Evolutionary conservation across 2,797 vertebrate species (phyloP), one percentile per base, ranked within the genome.

Genomic region (Typhlichthys eigenmanni): DNA sequence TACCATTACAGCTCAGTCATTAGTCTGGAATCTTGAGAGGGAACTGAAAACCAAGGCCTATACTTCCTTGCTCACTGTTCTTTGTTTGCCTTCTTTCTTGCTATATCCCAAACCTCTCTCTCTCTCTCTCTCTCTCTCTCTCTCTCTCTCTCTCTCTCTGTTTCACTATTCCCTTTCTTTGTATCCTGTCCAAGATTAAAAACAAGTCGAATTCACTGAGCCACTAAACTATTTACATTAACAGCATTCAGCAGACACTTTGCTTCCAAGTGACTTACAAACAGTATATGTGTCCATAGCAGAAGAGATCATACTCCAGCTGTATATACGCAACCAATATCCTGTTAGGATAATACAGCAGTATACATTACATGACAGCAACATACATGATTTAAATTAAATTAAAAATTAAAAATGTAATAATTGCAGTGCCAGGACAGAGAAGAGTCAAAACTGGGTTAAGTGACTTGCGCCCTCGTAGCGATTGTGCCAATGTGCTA

Each of bases 21-120:
- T 93, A 93, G 78, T 74, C 85, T 90, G 88, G 92, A 93, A 92
- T 93, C 81, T 87, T 85, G 72, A 83, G 79, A 69, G 78, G 76
- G 83, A 78, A 83, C 75, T 79, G 69, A 81, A 60, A 85, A 86
- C 79, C 61, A 81, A 73, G 62, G 54, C 60, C 72, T 82, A 75
- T 74, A 62, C 83, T 85, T 77, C 74, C 79, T 78, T 63, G 62
- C 71, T 71, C 66, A 73, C 72, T 72, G 45, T 58, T 60, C 38
- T 29, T 73, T 52, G 55, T 14, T 49, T 19, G 34, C 57, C 58
- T 46, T 53, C 52, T 51, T 58, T 66, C 74, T 77, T 60, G 24
- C 67, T 76, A 19, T 3, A 1, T 48, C 24, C 67, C 69, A 64
- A 56, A 70, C 75, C 55, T 69, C 64, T 82, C 47, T 58, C 46